Base-by-base conservation (phyloP, 2,888 invertebrate genomes). In the Chrysolina haemoptera region DNA sequence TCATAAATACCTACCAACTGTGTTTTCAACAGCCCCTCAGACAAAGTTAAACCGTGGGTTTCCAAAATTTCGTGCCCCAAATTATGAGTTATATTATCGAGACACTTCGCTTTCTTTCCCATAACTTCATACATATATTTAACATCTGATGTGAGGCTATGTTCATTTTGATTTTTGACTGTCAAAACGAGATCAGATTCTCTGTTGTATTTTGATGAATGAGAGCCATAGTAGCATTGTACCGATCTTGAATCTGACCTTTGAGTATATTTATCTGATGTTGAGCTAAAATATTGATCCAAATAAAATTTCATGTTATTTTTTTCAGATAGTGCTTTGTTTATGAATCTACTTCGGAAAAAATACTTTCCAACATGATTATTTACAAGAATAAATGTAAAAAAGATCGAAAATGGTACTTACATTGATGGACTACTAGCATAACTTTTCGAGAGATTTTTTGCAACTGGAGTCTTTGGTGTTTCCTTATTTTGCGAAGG, bases 71-170 rank as follows among this genome's bases (percentile, higher is more conserved):
- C 80, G 35, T 80, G 76, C 27, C 85, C 86, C 20, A 88, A 78
- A 65, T 84, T 82, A 20, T 87, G 84, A 1, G 88, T 86, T 76
- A 88, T 85, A 59, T 87, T 86, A 80, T 89, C 87, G 65, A 91
- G 77, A 63, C 87, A 84, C 41, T 81, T 81, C n/a, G 88, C 88
- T 79, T 88, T 88, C 40, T 88, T 88, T 10, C 87, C 79, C 62
- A 89, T 81, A 68, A 89, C 88, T 82, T 91, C 90, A 81, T 89
- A 90, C 91, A 91, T 91, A 82, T 89, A 90, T 79, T 86, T 78
- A 63, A 77, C 71, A 63, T 83, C 78, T 5, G 73, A 12, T 16
- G 75, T 71, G 16, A 80, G 41, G 27, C 66, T 50, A 27, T 76
- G 68, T 41, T 79, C 75, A 48, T 71, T 74, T 18, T 71, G 63